Evolutionary conservation across 2,113 vertebrate genomes (phyloP), one percentile per base, ranked within the genome.

Genomic region (Ceyx margarethae): DNA sequence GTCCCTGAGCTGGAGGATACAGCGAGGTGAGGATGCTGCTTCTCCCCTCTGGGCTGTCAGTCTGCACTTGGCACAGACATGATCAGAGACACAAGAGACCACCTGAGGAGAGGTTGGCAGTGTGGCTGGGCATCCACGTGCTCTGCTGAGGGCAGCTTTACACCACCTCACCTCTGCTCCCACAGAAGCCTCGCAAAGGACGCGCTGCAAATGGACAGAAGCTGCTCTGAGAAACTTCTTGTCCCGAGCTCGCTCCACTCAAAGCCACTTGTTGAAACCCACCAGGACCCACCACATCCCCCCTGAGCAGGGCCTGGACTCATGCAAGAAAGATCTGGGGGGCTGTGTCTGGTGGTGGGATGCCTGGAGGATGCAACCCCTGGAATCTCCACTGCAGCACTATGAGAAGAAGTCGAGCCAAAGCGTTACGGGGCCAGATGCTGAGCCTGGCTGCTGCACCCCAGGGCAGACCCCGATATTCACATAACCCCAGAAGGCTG

Each of bases 51-150:
- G 51, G 43, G 58, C 46, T 35, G 13, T 13, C 18, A 10, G 57
- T 7, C 25, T 8, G 19, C 8, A 11, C 45, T 37, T 6, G 46
- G 40, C n/a, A 7, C 0, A 1, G n/a, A 2, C 1, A 2, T 10
- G 31, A 9, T 25, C 43, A 1, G 2, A 4, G 37, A 28, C n/a
- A 8, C 0, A 0, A 2, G 26, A 50, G 45, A 23, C 29, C 17
- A 23, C n/a, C n/a, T 5, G 58, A 1, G 2, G 80, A 22, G 43
- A 17, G 9, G 15, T 8, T 3, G 18, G 57, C 33, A 8, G 28
- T 1, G 35, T 2, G 5, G 1, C 2, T 3, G 15, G 28, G 3
- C 1, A 3, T 14, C 21, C 43, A 15, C 3, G 1, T 13, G 21
- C n/a, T 25, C 60, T 3, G 10, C 0, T 10, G 50, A 42, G 42